Conservation (phyloP, 1,140 invertebrate species). For the Eriocheir sinensis region DNA sequence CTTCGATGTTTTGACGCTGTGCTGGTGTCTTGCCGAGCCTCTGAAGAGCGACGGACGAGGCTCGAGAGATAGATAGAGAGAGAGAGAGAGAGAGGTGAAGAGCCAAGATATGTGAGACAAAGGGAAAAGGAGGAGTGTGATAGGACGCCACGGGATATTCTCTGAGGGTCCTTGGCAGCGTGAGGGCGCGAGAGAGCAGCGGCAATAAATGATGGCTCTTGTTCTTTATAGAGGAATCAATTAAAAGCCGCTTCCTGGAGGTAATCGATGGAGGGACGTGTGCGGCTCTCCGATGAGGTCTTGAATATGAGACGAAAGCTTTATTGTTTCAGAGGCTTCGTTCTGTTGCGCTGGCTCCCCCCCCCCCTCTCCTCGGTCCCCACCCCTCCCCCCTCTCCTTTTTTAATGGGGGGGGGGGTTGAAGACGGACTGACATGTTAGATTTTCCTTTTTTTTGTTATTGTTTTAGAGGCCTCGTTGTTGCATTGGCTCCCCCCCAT, state of each 20-base stretch:
- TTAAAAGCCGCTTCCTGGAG: slow-evolving; percentile 13
- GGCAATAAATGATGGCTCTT: slow-evolving; percentile 12
- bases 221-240: not conserved
- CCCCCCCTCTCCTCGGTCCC: no score
- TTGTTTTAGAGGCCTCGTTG: no score
- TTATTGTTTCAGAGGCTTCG: not conserved
- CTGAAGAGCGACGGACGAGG: slow-evolving; percentile 56
- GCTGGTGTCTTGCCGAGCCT: slow-evolving; percentile 51
- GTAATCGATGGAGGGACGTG: not conserved
- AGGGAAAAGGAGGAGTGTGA: slow-evolving; percentile 30
- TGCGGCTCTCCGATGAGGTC: not conserved
- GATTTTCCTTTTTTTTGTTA: no score
- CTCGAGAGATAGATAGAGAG: slow-evolving; percentile 3
- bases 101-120: slow-evolving; percentile 18
- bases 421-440: no score
- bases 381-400: no score
- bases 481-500: no score
- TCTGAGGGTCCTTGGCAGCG: not conserved
- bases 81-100: not conserved
- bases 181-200: not conserved
- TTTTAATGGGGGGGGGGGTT: no score
- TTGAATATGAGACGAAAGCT: not conserved
- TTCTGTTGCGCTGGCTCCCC: no score
- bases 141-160: not conserved
- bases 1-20: slow-evolving; percentile 56